phyloP scores from a whole-genome alignment of 2,888 invertebrate genomes.

The Aplocera efformata region DNA sequence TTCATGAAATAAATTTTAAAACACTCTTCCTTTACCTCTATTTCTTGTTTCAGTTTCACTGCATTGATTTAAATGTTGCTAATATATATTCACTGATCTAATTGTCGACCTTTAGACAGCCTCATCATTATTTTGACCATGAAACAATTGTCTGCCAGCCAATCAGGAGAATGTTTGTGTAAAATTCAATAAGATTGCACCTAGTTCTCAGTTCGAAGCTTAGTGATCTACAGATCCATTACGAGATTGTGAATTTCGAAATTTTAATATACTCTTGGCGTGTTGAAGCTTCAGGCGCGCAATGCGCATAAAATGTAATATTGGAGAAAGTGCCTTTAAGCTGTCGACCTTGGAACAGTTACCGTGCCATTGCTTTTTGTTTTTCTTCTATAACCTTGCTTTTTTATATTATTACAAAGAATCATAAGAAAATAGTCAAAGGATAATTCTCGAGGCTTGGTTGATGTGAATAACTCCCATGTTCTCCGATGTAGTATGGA shows the following conservation, averaged over 20 bases:
- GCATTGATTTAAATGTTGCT: too few species aligned
- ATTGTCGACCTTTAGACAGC: constrained; percentile 8
- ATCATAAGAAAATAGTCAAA: too few species aligned
- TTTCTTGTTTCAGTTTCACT: too few species aligned
- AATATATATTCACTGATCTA: too few species aligned
- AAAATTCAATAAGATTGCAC: constrained; percentile 5
- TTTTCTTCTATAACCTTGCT: constrained; percentile 18
- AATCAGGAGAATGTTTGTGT: constrained; percentile 8
- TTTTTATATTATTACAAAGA: too few species aligned
- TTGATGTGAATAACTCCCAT: too few species aligned
- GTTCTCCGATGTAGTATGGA: too few species aligned
- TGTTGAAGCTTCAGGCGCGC: constrained; percentile 5
- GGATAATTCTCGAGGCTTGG: too few species aligned
- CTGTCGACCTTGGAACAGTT: constrained; percentile 28
- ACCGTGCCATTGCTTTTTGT: constrained; percentile 13
- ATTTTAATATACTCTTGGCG: constrained; percentile 7
- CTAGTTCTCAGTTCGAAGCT: constrained; percentile 6
- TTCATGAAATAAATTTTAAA: too few species aligned
- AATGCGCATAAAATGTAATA: constrained; percentile 23
- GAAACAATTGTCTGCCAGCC: constrained; percentile 17
- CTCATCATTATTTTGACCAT: constrained; percentile 12
- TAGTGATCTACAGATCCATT: constrained; percentile 5
- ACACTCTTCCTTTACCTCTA: too few species aligned
- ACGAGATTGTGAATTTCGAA: constrained; percentile 12
- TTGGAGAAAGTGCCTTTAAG: constrained; percentile 30